phyloP scores from a whole-genome alignment of 2,888 invertebrate genomes.

The Drosophila antonietae region DNA sequence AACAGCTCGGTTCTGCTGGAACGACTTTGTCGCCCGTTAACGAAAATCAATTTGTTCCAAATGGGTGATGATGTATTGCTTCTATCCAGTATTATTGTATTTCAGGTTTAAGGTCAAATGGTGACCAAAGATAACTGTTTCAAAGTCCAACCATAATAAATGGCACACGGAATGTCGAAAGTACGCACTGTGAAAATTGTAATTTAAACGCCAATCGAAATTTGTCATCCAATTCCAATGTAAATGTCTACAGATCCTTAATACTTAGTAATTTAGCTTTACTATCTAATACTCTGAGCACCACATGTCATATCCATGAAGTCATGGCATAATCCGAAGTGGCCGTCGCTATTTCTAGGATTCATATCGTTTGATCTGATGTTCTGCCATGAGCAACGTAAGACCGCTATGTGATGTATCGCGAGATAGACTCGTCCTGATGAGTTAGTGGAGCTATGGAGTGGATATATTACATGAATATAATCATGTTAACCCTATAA shows the following conservation, averaged over 20 bases:
- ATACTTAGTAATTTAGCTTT: too few relatives aligned
- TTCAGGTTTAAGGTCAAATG: conserved; percentile 37
- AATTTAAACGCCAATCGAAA: conserved; percentile 73
- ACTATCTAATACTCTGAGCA: background rate
- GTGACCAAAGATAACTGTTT: conserved; percentile 57
- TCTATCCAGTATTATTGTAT: conserved; percentile 22
- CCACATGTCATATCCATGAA: too few relatives aligned
- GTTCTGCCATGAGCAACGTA: too few relatives aligned
- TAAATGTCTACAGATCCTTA: conserved; percentile 27
- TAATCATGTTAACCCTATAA: too few relatives aligned
- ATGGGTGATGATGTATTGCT: conserved; percentile 60
- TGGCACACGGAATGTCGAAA: conserved; percentile 27
- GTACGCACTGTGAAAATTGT: conserved; percentile 71
- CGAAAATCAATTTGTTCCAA: conserved; percentile 80
- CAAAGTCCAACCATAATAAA: conserved; percentile 33
- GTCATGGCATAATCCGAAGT: too few relatives aligned
- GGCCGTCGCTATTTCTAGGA: too few relatives aligned
- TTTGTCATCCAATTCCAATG: conserved; percentile 62
- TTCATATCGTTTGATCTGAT: too few relatives aligned
- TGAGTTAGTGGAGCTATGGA: too few relatives aligned
- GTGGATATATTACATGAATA: too few relatives aligned
- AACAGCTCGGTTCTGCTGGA: conserved; percentile 30
- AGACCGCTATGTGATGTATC: too few relatives aligned
- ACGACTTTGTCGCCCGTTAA: conserved; percentile 60
- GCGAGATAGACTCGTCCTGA: too few relatives aligned